Conservation (phyloP, 2,888 invertebrate species). For the Polylopha cassiicola region DNA sequence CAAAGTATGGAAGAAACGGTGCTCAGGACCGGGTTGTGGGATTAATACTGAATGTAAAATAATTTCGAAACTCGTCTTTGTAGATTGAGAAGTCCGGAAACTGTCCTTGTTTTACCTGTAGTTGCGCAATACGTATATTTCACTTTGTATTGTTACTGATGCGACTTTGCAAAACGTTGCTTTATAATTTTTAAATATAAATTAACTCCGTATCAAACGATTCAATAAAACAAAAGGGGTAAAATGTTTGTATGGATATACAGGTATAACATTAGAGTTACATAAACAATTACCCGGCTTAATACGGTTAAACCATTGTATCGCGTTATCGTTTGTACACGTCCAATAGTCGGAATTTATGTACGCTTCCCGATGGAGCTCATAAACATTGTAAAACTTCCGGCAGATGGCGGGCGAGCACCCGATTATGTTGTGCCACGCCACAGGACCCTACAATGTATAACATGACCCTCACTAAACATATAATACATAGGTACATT, state of each 20-base stretch:
- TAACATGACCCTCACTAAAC: slow-evolving; percentile 17
- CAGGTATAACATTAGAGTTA: slow-evolving; percentile 17
- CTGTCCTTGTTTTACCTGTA: slow-evolving; percentile 33
- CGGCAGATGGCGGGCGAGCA: slow-evolving; percentile 65
- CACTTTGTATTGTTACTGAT: too few species aligned
- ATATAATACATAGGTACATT: neutral
- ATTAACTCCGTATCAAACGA: too few species aligned
- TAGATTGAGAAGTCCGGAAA: slow-evolving; percentile 49
- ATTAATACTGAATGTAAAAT: slow-evolving; percentile 73
- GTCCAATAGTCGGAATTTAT: slow-evolving; percentile 67
- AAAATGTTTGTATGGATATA: too few species aligned
- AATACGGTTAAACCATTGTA: slow-evolving; percentile 52
- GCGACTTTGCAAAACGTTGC: too few species aligned
- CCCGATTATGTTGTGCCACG: slow-evolving; percentile 51
- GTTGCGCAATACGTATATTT: too few species aligned
- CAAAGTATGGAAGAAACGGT: slow-evolving; percentile 66
- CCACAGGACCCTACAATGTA: slow-evolving; percentile 29
- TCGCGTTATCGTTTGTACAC: slow-evolving; percentile 51
- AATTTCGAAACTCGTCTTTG: slow-evolving; percentile 56
- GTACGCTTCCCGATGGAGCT: slow-evolving; percentile 67
- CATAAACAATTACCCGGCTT: slow-evolving; percentile 46
- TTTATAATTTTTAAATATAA: too few species aligned
- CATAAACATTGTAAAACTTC: slow-evolving; percentile 75
- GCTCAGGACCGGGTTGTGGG: slow-evolving; percentile 57
- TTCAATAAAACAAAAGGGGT: too few species aligned